Evolutionary conservation across 2,113 vertebrate species (phyloP).

Genomic region (Sminthopsis crassicaudata): DNA sequence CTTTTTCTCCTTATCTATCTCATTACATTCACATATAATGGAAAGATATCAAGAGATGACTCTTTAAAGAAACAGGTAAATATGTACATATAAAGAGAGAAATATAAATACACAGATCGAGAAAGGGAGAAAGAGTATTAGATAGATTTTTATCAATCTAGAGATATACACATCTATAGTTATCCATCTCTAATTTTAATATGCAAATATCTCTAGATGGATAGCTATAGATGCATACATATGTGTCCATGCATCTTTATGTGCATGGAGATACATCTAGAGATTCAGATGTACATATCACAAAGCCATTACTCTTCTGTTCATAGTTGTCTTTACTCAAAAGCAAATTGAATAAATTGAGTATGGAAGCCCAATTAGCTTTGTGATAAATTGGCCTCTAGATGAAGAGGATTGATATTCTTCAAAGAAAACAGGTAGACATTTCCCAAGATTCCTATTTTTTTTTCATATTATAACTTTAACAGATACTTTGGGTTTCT

Average conservation of each 20-base stretch:
- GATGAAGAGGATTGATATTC: slow-evolving; percentile 71
- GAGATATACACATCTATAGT: not conserved
- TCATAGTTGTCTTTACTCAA: slow-evolving; percentile 64
- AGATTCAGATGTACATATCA: slow-evolving; percentile 38
- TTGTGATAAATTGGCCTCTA: slow-evolving; percentile 67
- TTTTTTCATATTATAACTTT: slow-evolving; percentile 32
- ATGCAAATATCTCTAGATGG: not conserved
- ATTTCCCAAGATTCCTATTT: slow-evolving; percentile 61
- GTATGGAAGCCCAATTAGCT: slow-evolving; percentile 70
- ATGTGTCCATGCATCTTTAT: too few relatives aligned
- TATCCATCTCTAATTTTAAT: not conserved
- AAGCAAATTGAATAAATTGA: slow-evolving; percentile 69
- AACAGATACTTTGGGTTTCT: slow-evolving; percentile 57
- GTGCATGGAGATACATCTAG: not conserved
- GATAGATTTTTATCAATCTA: not conserved
- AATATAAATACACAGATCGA: too few relatives aligned
- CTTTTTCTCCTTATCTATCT: too few relatives aligned
- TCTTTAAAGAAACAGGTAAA: too few relatives aligned
- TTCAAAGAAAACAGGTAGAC: slow-evolving; percentile 56
- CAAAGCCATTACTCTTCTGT: slow-evolving; percentile 74
- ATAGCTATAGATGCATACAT: not conserved
- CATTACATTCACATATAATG: not conserved
- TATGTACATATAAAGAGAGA: too few relatives aligned
- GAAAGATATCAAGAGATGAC: not conserved
- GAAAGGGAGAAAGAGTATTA: too few relatives aligned